These are phyloP conservation scores for Sebastes cheni DNA, from an alignment of 2,797 vertebrate genomes.

Conservation along the genomic window DNA sequence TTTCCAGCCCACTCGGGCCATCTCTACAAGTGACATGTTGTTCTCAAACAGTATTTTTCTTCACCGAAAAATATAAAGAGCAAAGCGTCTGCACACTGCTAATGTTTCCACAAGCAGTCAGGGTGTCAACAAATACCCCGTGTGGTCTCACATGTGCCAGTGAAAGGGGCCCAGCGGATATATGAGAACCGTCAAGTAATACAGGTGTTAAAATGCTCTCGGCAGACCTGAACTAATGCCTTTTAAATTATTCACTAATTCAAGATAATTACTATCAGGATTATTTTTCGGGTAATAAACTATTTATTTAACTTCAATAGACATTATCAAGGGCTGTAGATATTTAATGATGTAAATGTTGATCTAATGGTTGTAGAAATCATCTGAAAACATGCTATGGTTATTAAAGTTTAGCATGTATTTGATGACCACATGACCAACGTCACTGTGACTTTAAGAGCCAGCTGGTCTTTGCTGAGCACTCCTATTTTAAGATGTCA, in stretches of 20 bases:
- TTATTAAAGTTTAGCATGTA: not conserved
- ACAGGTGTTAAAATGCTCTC: not conserved
- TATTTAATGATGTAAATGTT: not conserved
- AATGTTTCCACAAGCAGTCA: conserved; percentile 3
- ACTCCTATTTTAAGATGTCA: conserved; percentile 1
- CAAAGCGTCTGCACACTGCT: not conserved
- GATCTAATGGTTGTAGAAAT: not conserved
- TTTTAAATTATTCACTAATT: conserved; percentile 9
- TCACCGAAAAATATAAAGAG: not conserved
- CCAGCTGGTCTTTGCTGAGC: not conserved
- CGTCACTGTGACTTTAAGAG: not conserved
- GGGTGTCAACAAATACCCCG: not conserved
- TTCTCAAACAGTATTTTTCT: conserved; percentile 34
- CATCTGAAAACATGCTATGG: not conserved
- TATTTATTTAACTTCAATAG: not conserved
- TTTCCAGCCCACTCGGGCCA: conserved; percentile 26
- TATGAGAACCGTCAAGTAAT: conserved; percentile 25
- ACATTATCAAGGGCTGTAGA: not conserved
- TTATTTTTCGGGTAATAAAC: not conserved
- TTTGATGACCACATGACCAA: not conserved
- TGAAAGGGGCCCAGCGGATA: conserved; percentile 18
- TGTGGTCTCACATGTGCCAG: not conserved
- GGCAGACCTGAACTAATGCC: conserved; percentile 7
- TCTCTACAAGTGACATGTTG: conserved; percentile 38
- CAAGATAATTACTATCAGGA: not conserved